Base-by-base conservation (phyloP, 2,113 vertebrate genomes). In the Tretioscincus oriximinensis region DNA sequence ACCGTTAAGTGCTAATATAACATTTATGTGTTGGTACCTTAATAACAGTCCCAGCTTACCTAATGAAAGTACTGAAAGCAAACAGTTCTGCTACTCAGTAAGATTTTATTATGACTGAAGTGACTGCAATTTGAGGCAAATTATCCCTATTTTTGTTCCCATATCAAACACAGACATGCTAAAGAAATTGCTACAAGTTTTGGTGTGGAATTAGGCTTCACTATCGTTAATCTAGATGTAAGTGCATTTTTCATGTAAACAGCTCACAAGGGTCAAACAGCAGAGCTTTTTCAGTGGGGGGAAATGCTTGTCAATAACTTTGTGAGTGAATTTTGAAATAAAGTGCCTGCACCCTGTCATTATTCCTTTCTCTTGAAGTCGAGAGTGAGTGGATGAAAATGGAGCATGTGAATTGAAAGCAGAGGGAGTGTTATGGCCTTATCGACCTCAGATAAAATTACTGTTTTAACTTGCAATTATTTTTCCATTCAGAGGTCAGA, bases 341-440 rank as follows among this genome's bases (percentile, higher is more conserved):
- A 98, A 97, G 96, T 96, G 95, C 95, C 93, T 95, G 93, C 95
- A 99, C 96, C 94, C 92, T 96, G 94, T 98, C 96, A 97, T 99
- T 97, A 98, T 96, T 96, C 95, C 95, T 96, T 97, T 96, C 95
- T 97, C 95, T 95, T 92, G 78, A 94, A 96, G 96, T 95, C 90
- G 93, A 94, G 93, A 96, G 95, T 91, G 91, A 98, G 96, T 97
- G 96, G 94, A 94, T 96, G 96, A 98, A 98, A 98, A 99, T 97
- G 96, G 97, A 98, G 96, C 95, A 93, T 94, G 96, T 95, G 95
- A 96, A 98, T 97, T 97, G 96, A 96, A 97, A 94, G 94, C 94
- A 91, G 94, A 95, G 94, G 89, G 93, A 96, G 94, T 97, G 97
- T 96, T 96, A 96, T 93, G 95, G 95, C 95, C 95, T 96, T 96